Conservation (phyloP, 2,113 vertebrate species). For the Isurus oxyrinchus region DNA sequence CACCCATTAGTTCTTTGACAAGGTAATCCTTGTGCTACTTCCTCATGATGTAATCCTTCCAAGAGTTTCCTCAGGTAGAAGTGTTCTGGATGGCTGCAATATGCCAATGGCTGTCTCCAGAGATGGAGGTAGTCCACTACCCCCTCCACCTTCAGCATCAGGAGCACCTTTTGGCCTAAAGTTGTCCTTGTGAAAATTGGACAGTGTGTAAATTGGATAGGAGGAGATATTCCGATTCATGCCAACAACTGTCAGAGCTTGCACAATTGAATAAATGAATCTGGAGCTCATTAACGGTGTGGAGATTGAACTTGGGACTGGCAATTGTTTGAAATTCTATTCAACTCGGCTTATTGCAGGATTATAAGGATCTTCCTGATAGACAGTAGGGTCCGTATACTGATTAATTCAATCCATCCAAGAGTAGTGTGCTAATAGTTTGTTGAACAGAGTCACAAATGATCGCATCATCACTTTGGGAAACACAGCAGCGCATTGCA, state of each 20-base stretch:
- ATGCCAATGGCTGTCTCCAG: not conserved
- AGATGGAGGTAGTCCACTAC: not conserved
- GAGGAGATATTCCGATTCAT: too few species aligned
- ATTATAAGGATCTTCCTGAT: not conserved
- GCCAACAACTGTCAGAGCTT: too few species aligned
- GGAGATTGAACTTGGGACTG: not conserved
- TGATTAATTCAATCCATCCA: not conserved
- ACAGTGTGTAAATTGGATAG: too few species aligned
- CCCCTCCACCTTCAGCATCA: not conserved
- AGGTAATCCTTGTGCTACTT: not conserved
- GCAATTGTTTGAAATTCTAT: not conserved
- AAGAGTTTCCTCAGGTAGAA: not conserved
- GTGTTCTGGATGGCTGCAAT: not conserved
- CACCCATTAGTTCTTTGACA: too few species aligned
- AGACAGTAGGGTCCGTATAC: not conserved
- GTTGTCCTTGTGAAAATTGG: too few species aligned
- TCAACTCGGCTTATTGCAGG: not conserved
- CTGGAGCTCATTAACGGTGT: not conserved
- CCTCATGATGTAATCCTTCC: not conserved
- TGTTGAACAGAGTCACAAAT: not conserved
- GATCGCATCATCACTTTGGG: not conserved
- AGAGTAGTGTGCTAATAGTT: not conserved
- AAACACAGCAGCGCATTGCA: not conserved
- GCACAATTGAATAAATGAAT: too few species aligned
- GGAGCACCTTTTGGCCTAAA: not conserved